phyloP scores from a whole-genome alignment of 2,888 invertebrate genomes.

The Leptinotarsa juncta region DNA sequence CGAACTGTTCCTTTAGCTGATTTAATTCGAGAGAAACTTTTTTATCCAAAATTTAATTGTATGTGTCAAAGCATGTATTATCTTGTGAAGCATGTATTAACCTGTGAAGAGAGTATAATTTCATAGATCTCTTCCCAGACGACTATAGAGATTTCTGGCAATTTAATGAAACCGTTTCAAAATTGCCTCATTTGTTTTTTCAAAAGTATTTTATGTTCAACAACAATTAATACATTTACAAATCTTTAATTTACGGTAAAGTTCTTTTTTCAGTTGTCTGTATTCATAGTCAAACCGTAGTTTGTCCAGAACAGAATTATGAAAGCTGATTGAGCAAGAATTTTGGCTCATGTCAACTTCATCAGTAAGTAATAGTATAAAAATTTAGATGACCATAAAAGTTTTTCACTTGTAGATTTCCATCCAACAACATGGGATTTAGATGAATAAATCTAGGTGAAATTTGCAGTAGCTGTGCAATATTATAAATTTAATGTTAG shows the following conservation, averaged over 20 bases:
- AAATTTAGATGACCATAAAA: neutral
- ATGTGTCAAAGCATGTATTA: neutral
- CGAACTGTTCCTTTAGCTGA: no score
- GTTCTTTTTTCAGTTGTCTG: neutral
- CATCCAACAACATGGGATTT: neutral
- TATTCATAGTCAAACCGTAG: no score
- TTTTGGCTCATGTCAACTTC: neutral
- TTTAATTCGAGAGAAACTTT: neutral
- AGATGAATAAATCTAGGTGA: no score
- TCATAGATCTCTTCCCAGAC: conserved; percentile 9
- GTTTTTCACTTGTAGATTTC: neutral
- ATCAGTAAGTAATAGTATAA: neutral
- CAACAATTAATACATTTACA: neutral
- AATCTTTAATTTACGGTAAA: neutral
- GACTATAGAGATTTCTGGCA: neutral
- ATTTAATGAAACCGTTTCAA: neutral
- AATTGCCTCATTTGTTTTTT: neutral
- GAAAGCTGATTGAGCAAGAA: no score
- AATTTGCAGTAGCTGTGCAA: no score
- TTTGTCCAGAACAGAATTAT: no score
- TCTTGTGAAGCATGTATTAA: neutral
- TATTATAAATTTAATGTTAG: no score
- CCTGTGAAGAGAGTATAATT: neutral
- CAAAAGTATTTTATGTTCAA: neutral
- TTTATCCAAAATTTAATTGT: neutral